Evolutionary conservation across 1,140 invertebrate species (phyloP).

Genomic region (Pseudoatta argentina): DNA sequence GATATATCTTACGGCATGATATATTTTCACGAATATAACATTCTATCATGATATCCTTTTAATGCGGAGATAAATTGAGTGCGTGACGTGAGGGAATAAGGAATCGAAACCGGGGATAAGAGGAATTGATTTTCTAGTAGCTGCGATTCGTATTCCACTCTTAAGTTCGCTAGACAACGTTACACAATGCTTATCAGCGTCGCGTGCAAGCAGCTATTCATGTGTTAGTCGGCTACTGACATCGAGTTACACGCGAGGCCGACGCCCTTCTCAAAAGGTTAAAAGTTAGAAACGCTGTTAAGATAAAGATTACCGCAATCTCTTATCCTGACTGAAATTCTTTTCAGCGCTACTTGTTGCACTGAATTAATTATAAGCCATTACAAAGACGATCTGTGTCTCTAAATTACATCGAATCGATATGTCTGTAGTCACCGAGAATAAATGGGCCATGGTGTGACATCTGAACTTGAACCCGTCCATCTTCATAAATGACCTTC

Average conservation of each 20-base stretch:
- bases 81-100: slow-evolving; percentile 23
- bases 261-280: slow-evolving; percentile 37
- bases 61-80: slow-evolving; percentile 16
- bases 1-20: background rate
- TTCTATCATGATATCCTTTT: background rate
- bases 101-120: background rate
- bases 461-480: slow-evolving; percentile 32
- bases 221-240: slow-evolving; percentile 53
- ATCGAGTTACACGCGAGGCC: slow-evolving; percentile 16
- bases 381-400: background rate
- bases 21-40: background rate
- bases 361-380: slow-evolving; percentile 18
- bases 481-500: slow-evolving; percentile 17
- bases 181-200: background rate
- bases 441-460: background rate
- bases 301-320: slow-evolving; percentile 3
- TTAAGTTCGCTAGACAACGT: background rate
- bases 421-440: background rate
- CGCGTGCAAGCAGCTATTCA: slow-evolving; percentile 42
- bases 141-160: background rate
- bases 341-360: slow-evolving; percentile 50
- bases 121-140: background rate
- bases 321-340: background rate
- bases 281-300: background rate
- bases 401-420: background rate